Evolutionary conservation across 30 jellyfish, hydroid and myxozoan species (phyloP).

Genomic region (Cassiopea andromeda): DNA sequence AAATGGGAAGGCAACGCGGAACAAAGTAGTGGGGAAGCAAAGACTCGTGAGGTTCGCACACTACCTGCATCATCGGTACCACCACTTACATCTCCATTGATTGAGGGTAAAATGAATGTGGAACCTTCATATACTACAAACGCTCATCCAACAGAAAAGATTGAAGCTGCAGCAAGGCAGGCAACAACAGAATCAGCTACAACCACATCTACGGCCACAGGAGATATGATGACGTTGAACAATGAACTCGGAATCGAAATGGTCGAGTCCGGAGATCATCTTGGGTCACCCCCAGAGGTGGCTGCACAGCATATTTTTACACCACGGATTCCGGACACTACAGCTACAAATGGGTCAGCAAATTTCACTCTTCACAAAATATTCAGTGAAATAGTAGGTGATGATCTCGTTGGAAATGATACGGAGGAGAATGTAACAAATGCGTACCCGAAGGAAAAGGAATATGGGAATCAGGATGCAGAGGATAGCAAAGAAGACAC

Average conservation of each 20-base stretch:
- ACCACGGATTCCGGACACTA: slow-evolving; percentile 45
- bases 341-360: background rate
- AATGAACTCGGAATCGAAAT: slow-evolving; percentile 33
- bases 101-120: slow-evolving; percentile 7
- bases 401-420: slow-evolving; percentile 1
- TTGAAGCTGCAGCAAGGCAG: slow-evolving; percentile 3
- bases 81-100: slow-evolving; percentile 60
- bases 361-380: slow-evolving; percentile 33
- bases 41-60: slow-evolving; percentile 43
- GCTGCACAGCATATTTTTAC: slow-evolving; percentile 35
- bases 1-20: background rate
- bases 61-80: slow-evolving; percentile 44
- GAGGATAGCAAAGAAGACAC: background rate
- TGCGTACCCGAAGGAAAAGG: background rate
- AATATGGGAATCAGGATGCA: background rate
- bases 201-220: slow-evolving; percentile 30
- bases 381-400: slow-evolving; percentile 33
- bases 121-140: background rate
- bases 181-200: background rate
- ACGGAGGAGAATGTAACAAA: background rate
- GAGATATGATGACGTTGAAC: slow-evolving; percentile 62
- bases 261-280: slow-evolving; percentile 69
- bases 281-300: slow-evolving; percentile 48
- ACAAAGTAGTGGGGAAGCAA: background rate
- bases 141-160: background rate